Evolutionary conservation across 2,888 invertebrate species (phyloP), one percentile per base, ranked within the genome.

Genomic region (Drosophila picticornis): DNA sequence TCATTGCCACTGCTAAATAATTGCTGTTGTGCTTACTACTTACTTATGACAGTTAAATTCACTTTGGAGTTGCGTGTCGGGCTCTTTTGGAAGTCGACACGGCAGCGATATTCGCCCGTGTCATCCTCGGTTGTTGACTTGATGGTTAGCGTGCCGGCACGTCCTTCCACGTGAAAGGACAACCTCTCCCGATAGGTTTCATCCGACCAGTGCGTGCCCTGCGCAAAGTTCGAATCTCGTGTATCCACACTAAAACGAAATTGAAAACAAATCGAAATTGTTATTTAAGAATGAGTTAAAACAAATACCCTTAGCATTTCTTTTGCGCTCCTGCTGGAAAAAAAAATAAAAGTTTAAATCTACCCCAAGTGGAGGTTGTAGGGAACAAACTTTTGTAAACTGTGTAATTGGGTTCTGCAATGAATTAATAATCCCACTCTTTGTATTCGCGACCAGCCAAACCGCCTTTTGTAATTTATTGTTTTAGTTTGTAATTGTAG

Each of bases 31-130:
- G 50, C 76, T 74, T 68, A 58, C 72, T 87, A 79, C 97, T 97
- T 94, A 98, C 98, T 96, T 92, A 98, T 97, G 84, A 98, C 96
- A 83, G 97, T 97, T 90, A 98, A 95, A 94, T 97, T 97, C 93
- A 98, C 96, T 94, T 96, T 96, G 88, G 96, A 95, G 93, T 98
- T 97, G 85, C 97, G 95, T 3, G 98, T 98, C 0, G 97, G 98
- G 16, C 97, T 97, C 92, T 97, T 96, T 92, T 96, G 96, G 94
- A 98, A 98, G 94, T 98, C 98, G 9, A 98, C 97, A 71, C 98
- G 94, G 94, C 98, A 98, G 74, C 97, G 95, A 94, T 98, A 98
- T 75, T 97, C 94, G 19, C 97, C 98, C 2, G 96, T 96, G 91
- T 98, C 98, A 50, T 94, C 94, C 74, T 96, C 96, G 63, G 95